Percentiles rank a stretch among this genome's conserved stretches.
Conservation (phyloP, 1,140 invertebrate species). For the Drosophila ironensis region DNA sequence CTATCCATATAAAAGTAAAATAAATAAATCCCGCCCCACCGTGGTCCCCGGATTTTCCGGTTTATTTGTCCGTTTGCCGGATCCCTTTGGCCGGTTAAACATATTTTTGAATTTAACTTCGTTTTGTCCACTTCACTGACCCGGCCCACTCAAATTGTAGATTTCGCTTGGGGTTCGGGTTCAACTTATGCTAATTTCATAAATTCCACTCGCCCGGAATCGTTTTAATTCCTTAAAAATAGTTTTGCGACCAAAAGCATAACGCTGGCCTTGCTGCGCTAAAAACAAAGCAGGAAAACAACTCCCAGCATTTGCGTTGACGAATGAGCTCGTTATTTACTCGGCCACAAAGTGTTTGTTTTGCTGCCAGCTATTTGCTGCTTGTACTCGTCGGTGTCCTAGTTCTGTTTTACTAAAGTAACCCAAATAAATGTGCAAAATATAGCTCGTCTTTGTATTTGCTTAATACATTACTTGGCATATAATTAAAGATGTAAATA, state of each 20-base stretch:
- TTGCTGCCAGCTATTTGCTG: background rate
- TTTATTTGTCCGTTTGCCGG: constrained; percentile 24
- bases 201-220: constrained; percentile 36
- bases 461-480: no score
- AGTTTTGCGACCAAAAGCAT: constrained; percentile 1
- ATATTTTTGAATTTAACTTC: constrained; percentile 27
- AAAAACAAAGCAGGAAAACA: background rate
- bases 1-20: constrained; percentile 38
- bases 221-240: constrained; percentile 19
- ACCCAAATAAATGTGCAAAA: no score
- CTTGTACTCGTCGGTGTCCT: background rate
- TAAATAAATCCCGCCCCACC: constrained; percentile 12
- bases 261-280: background rate
- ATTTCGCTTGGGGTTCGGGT: constrained; percentile 23
- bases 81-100: constrained; percentile 13
- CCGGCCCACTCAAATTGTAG: constrained; percentile 11
- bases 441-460: no score
- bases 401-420: background rate
- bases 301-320: background rate
- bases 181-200: constrained; percentile 59
- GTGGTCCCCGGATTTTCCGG: constrained; percentile 4
- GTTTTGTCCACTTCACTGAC: constrained; percentile 36
- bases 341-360: constrained; percentile 10
- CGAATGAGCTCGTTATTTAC: constrained; percentile 25
- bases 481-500: no score